Conservation (phyloP, 2,888 invertebrate genomes). For the Tiliacea aurago region DNA sequence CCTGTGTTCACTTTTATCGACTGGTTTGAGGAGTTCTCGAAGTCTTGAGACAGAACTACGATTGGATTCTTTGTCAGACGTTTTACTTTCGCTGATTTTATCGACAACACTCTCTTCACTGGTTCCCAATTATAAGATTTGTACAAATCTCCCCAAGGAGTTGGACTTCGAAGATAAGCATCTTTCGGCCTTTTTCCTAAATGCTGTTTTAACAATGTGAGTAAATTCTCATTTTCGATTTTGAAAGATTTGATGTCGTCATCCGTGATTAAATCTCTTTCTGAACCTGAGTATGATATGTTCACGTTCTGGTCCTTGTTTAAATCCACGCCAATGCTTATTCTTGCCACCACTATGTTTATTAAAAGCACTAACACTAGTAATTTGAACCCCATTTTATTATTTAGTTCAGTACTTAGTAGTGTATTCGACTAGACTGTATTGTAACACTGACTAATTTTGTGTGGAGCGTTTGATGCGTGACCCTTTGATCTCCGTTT, state of each 20-base stretch:
- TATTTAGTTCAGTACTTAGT: neutral
- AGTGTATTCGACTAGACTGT: neutral
- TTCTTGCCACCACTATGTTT: constrained; percentile 43
- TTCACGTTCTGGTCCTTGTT: constrained; percentile 70
- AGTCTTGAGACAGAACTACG: constrained; percentile 77
- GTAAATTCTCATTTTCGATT: constrained; percentile 69
- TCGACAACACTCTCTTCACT: constrained; percentile 72
- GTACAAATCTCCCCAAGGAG: constrained; percentile 85
- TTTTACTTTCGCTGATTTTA: constrained; percentile 75
- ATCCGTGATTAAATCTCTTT: constrained; percentile 70
- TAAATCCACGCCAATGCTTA: constrained; percentile 72
- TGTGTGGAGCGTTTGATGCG: neutral
- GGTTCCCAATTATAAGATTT: constrained; percentile 80
- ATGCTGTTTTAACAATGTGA: constrained; percentile 71
- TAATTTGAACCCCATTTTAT: constrained; percentile 42
- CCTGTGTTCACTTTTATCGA: constrained; percentile 83
- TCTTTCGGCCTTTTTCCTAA: constrained; percentile 74
- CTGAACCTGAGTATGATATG: constrained; percentile 73
- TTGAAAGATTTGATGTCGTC: constrained; percentile 76
- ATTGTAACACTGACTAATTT: constrained; percentile 22
- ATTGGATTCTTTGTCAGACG: constrained; percentile 68
- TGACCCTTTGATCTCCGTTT: constrained; percentile 23
- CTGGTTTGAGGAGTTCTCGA: constrained; percentile 78
- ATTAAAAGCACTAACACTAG: constrained; percentile 42
- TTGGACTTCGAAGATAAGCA: constrained; percentile 79